Base-by-base conservation (phyloP, 2,888 invertebrate species). In the Dolomedes plantarius region DNA sequence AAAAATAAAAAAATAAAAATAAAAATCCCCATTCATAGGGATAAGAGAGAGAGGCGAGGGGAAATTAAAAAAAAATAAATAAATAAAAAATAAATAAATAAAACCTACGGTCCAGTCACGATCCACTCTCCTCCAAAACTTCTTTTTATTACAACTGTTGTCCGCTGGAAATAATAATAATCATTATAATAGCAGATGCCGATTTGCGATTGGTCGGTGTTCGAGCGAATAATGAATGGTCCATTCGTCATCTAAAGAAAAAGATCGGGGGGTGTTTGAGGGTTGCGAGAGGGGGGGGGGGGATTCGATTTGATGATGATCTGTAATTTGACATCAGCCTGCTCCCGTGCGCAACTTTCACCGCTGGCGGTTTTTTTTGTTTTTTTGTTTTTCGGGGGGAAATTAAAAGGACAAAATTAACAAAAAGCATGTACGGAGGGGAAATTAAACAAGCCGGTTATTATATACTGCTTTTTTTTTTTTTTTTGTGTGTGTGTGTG, bases 341-440 rank as follows among this genome's bases (percentile, higher is more conserved):
- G 69, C 32, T 72, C 27, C 62, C 13, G 80, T 50, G 27, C 29
- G 56, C n/a, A 67, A 36, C 65, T 41, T 27, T 23, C 65, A 39
- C 81, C 62, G 32, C 36, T 27, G 73, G 67, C 80, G 73, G 46
- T 73, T 73, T 23, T 46, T 46, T 36, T 36, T 36, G 5, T 36
- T 36, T 36, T 36, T 36, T 7, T 36, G 9, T 36, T 36, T 9
- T 7, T 36, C 5, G 5, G 5, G 5, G 27, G 7, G 73, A 73
- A 80, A 80, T 80, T 75, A 74, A 75, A 74, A 81, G 62, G 41
- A 79, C 23, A 71, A 56, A 50, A 68, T 32, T 65, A 65, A 39
- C 41, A 36, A 65, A 46, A 46, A 64, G 16, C 46, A 46, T 46
- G 46, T 46, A n/a, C 13, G 2, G 46, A 46, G 16, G 9, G 16